Base-by-base conservation (phyloP, 2,888 invertebrate species). In the Lepidochitona cinerea region DNA sequence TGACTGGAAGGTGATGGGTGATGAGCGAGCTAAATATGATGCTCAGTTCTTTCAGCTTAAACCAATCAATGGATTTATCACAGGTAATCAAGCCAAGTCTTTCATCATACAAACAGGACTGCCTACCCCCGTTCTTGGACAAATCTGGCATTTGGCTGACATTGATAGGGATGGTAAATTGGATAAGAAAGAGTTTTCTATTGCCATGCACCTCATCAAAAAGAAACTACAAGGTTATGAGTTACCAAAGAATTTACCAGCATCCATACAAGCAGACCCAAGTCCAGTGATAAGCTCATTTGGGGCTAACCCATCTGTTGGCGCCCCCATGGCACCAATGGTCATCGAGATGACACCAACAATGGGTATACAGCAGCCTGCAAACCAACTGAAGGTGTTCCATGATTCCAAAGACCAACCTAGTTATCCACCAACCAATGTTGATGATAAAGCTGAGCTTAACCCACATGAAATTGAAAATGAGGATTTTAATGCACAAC, bases 161-260 rank as follows among this genome's bases (percentile, higher is more conserved):
- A 84, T 90, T 80, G 89, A 90, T 77, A 86, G 84, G 66, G 91
- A 91, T 85, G 91, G 91, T 0, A 87, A 88, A 75, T 89, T 91
- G 89, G 90, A 90, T 83, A 86, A 85, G 79, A 88, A 87, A 76
- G 91, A 91, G 79, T 91, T 91, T 76, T 89, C 90, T 33, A 90
- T 91, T 71, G 90, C 91, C 71, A 89, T 90, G 86, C 89, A 87
- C 77, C 80, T 91, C n/a, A 90, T 91, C 70, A 87, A 88, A 80
- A 93, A 98, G 78, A 98, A 97, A 91, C 92, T 99, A 18, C 94
- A 97, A 71, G 97, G 97, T 3, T 94, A 95, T 85, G 97, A 98
- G 89, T 93, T 99, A 70, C 99, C 99, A 0, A 95, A 95, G 88
- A 92, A 92, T 1, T 92, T 99, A 81, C 99, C 99, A 26, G 94